These are phyloP conservation scores for Novumbra hubbsi DNA, from an alignment of 2,797 vertebrate genomes.

Conservation along the genomic window DNA sequence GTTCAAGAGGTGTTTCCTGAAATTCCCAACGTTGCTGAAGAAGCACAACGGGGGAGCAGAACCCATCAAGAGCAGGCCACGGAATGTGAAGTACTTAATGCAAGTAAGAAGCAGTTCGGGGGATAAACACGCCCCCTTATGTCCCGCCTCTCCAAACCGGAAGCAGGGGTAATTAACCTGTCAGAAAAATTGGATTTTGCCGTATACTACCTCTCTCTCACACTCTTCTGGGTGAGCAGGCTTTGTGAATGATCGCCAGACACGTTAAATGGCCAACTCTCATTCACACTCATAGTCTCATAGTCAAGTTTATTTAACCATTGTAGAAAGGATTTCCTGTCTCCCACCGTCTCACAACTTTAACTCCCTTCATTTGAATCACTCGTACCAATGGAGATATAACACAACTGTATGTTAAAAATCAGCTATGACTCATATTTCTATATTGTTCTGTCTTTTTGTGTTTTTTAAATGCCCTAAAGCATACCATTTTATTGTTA, in stretches of 20 bases:
- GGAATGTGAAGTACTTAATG: too few species aligned
- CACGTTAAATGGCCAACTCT: conserved; percentile 38
- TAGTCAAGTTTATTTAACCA: conserved; percentile 59
- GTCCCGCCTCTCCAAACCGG: too few species aligned
- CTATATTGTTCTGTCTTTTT: neutral
- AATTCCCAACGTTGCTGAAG: too few species aligned
- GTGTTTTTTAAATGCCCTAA: neutral
- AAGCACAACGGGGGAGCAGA: too few species aligned
- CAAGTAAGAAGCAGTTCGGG: too few species aligned
- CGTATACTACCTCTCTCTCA: conserved; percentile 9
- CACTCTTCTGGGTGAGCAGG: conserved; percentile 39
- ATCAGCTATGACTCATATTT: neutral
- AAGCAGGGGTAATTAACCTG: too few species aligned
- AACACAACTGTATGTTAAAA: neutral
- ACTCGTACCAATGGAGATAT: conserved; percentile 15
- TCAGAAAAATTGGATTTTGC: too few species aligned
- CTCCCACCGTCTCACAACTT: conserved; percentile 34
- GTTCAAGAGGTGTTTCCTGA: too few species aligned
- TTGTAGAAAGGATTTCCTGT: conserved; percentile 71
- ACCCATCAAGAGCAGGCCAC: too few species aligned
- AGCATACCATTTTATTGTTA: neutral
- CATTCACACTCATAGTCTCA: conserved; percentile 46
- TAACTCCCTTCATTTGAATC: conserved; percentile 34
- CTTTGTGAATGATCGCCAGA: conserved; percentile 49
- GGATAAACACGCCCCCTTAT: too few species aligned